Percentiles rank a stretch among this genome's conserved stretches.
Evolutionary conservation across 2,113 vertebrate species (phyloP).

Genomic region (Tretioscincus oriximinensis): DNA sequence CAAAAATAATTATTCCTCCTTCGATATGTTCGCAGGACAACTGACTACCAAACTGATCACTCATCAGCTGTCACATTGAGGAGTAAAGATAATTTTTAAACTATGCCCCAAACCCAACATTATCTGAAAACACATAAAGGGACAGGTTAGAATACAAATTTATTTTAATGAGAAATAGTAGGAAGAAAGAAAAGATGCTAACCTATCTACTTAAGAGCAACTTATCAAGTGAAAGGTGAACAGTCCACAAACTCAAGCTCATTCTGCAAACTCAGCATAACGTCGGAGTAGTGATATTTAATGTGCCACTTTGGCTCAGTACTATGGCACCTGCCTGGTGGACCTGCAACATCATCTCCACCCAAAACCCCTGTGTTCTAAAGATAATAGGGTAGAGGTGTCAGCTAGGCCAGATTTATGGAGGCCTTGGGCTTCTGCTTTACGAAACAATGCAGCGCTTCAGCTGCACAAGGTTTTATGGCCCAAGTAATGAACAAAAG

Average conservation of each 20-base stretch:
- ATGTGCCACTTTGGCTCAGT: neutral
- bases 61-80: neutral
- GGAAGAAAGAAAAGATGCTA: neutral
- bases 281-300: neutral
- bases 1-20: neutral
- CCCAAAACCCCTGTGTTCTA: neutral
- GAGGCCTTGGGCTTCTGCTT: neutral
- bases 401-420: neutral
- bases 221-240: neutral
- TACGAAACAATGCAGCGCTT: neutral
- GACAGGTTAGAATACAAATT: neutral
- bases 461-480: neutral
- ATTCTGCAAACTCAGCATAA: neutral
- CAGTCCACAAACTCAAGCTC: accelerated
- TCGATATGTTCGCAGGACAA: neutral
- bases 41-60: neutral
- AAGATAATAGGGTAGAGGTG: neutral
- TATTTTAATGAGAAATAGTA: neutral
- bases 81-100: neutral
- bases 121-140: neutral
- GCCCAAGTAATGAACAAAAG: conserved; percentile 2
- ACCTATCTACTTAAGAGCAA: neutral
- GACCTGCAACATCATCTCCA: neutral
- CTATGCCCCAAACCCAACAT: neutral
- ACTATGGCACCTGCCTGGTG: neutral